Base-by-base conservation (phyloP, 2,888 invertebrate genomes). In the Scaeva pyrastri region DNA sequence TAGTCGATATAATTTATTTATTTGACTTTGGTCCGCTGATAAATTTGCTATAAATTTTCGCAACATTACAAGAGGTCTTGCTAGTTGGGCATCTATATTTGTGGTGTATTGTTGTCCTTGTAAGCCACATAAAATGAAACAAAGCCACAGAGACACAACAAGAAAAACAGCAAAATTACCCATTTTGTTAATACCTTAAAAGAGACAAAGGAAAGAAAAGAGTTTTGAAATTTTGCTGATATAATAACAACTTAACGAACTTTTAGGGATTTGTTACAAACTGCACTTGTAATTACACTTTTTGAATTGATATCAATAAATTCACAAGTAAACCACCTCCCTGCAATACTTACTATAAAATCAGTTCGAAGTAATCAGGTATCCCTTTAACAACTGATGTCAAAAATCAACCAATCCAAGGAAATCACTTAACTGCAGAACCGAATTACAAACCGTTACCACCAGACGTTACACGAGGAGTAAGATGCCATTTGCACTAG, bases 91-190 rank as follows among this genome's bases (percentile, higher is more conserved):
- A 41, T 68, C 52, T 11, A 68, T 1, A 14, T 68, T 19, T 4
- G 52, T 6, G 3, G 21, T 68, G 14, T 68, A 39, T 39, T 68
- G 52, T 52, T 68, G 68, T 52, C 39, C 68, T 23, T 52, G 36
- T 11, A 50, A 10, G 5, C 2, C 36, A 19, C 2, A 5, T 26
- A 64, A 10, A 10, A 36, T 6, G 10, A 68, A 50, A 1, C 19
- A 50, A 50, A 50, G 5, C 36, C 50, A 19, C 36, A n/a, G n/a
- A n/a, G n/a, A n/a, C n/a, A 50, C 10, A 1, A 10, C 14, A 36
- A 50, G n/a, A 23, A 14, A 21, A 39, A 39, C 14, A 21, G 11
- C 10, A n/a, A 23, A 39, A 1, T 39, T 52, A 1, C 5, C 0
- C 68, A 68, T 68, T 19, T 36, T 39, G n/a, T 52, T 8, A 19